Conservation (phyloP, 92 coral and sea anemone genomes). For the Montipora capitata region DNA sequence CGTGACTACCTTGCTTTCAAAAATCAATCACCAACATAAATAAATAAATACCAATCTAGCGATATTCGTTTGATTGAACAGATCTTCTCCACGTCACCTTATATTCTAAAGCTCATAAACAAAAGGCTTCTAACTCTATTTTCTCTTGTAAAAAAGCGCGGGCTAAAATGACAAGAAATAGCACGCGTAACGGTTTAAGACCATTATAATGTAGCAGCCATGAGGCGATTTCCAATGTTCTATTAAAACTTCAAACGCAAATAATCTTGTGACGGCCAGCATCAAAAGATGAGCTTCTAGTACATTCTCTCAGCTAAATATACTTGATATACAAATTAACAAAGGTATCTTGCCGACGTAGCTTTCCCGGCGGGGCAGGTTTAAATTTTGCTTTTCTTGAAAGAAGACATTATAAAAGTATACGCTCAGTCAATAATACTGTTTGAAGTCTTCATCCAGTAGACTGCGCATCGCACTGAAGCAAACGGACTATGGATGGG, state of each 20-base stretch:
- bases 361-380: slow-evolving; percentile 4
- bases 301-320: not conserved
- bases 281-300: slow-evolving; percentile 20
- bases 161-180: too few relatives aligned
- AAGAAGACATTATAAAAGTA: not conserved
- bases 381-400: not conserved
- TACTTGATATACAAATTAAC: not conserved
- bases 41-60: slow-evolving; percentile 42
- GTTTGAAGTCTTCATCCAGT: not conserved
- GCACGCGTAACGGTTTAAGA: not conserved
- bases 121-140: not conserved
- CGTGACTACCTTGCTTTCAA: not conserved
- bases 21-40: slow-evolving; percentile 10
- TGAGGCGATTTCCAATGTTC: not conserved
- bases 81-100: slow-evolving; percentile 14
- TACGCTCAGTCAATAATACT: not conserved
- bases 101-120: not conserved
- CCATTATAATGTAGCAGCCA: not conserved
- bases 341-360: not conserved
- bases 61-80: slow-evolving; percentile 16
- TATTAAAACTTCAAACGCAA: not conserved
- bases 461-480: slow-evolving; percentile 90
- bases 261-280: slow-evolving; percentile 17
- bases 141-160: too few relatives aligned
- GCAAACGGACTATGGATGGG: slow-evolving; percentile 96